phyloP scores from a whole-genome alignment of 1,140 invertebrate genomes.

The Drosophila sulfurigaster region DNA sequence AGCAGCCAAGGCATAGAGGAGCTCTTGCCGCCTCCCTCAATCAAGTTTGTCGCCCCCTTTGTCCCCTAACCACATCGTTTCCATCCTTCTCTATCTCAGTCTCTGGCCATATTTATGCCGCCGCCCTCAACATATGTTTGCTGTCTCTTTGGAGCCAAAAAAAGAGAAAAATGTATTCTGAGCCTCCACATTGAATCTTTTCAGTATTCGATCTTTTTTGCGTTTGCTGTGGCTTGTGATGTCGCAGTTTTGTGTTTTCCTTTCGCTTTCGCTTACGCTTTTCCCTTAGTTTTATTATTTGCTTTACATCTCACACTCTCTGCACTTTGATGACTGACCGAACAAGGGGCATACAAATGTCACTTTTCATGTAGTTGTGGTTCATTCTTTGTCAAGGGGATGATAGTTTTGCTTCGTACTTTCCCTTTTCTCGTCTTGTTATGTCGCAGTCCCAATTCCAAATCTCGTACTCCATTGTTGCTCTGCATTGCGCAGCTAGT shows the following conservation, averaged over 20 bases:
- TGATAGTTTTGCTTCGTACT: conserved; percentile 55
- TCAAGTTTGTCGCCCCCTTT: neutral
- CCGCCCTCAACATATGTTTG: conserved; percentile 58
- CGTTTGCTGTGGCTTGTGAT: conserved; percentile 48
- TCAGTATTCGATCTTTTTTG: conserved; percentile 62
- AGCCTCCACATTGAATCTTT: conserved; percentile 15
- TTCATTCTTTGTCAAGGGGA: conserved; percentile 30
- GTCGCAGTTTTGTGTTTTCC: conserved; percentile 50
- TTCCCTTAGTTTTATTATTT: conserved; percentile 72
- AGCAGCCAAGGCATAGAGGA: conserved; percentile 15
- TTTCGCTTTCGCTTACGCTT: conserved; percentile 30
- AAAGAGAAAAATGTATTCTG: neutral
- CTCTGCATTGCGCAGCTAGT: conserved; percentile 77
- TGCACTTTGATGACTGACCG: conserved; percentile 49
- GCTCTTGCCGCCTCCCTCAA: neutral
- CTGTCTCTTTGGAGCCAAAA: conserved; percentile 26
- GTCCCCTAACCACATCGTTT: neutral
- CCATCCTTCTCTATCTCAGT: neutral
- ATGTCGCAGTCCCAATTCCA: neutral
- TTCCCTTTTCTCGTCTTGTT: neutral
- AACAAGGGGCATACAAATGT: conserved; percentile 69
- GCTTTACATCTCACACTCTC: conserved; percentile 3
- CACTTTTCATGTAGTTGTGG: conserved; percentile 31
- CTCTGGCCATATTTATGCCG: conserved; percentile 55
- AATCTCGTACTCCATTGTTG: conserved; percentile 34